These are phyloP conservation scores for Apodemia mormo DNA, from an alignment of 2,888 invertebrate species.

Conservation along the genomic window DNA sequence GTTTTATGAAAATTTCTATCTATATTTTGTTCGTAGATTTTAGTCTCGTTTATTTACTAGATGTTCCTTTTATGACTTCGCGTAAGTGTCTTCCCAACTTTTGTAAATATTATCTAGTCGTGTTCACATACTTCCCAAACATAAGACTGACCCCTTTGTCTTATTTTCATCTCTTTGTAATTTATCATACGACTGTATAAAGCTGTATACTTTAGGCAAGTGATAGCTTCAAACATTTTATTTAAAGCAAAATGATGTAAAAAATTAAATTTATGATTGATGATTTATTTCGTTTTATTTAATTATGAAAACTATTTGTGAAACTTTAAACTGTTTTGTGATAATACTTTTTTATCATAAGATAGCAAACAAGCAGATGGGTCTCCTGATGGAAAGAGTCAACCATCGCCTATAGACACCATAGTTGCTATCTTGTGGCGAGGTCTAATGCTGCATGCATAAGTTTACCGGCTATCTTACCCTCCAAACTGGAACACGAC, in stretches of 20 bases:
- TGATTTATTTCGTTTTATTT: slow-evolving; percentile 42
- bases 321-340: too few species aligned
- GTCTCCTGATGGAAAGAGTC: too few species aligned
- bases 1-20: neutral
- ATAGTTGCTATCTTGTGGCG: too few species aligned
- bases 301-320: too few species aligned
- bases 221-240: slow-evolving; percentile 70
- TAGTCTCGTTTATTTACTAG: slow-evolving; percentile 58
- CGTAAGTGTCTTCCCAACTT: slow-evolving; percentile 76
- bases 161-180: slow-evolving; percentile 76
- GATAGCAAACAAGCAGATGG: too few species aligned
- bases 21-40: slow-evolving; percentile 11
- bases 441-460: too few species aligned
- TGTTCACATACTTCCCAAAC: slow-evolving; percentile 79
- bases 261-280: slow-evolving; percentile 69
- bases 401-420: too few species aligned
- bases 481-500: too few species aligned
- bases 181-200: slow-evolving; percentile 57
- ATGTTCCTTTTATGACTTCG: slow-evolving; percentile 63
- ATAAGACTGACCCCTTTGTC: slow-evolving; percentile 82
- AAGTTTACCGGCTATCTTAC: too few species aligned
- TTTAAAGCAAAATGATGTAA: slow-evolving; percentile 71
- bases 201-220: slow-evolving; percentile 68
- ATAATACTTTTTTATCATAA: too few species aligned
- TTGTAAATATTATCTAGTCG: slow-evolving; percentile 76